Base-by-base conservation (phyloP, 2,113 vertebrate species). In the Myrmophylax atrothorax region DNA sequence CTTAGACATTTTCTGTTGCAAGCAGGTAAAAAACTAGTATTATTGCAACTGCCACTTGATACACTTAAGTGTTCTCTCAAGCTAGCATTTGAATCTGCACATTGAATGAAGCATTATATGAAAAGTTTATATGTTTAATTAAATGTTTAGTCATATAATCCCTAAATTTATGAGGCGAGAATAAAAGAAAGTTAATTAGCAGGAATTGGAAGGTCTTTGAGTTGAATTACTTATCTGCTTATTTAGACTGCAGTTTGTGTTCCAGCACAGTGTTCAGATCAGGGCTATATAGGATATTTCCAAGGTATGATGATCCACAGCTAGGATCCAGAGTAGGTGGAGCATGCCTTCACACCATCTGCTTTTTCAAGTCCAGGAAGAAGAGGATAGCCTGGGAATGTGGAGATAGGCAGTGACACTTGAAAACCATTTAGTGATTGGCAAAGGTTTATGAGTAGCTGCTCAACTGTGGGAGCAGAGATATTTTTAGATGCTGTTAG, bases 251-350 rank as follows among this genome's bases (percentile, higher is more conserved):
- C 58, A n/a, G 0, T 79, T 88, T 90, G 7, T 55, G 20, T 74
- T 75, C 13, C 46, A 60, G 3, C 13, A 14, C 2, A 29, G 25
- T 62, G 24, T 28, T 66, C 17, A 46, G 17, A 28, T 84, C 68
- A 42, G 63, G 37, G 18, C 46, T 72, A 3, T 68, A 17, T 5
- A 59, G 40, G 22, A 37, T 13, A n/a, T 84, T 94, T 91, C 37
- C 28, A 81, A 42, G 42, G 19, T 89, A 28, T 15, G 0, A 0
- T 35, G 17, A 20, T 59, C 14, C 23, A 31, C 40, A 47, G 15
- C 20, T 69, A 44, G 49, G 8, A 15, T 69, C 4, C 46, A 38
- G n/a, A 49, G 50, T 19, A 10, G 8, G 25, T 83, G 35, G 53
- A 80, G 20, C 28, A 24, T 77, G 19, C 17, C 17, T 69, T 75